Evolutionary conservation across 2,797 vertebrate genomes (phyloP).

Genomic region (Trichosurus vulpecula): DNA sequence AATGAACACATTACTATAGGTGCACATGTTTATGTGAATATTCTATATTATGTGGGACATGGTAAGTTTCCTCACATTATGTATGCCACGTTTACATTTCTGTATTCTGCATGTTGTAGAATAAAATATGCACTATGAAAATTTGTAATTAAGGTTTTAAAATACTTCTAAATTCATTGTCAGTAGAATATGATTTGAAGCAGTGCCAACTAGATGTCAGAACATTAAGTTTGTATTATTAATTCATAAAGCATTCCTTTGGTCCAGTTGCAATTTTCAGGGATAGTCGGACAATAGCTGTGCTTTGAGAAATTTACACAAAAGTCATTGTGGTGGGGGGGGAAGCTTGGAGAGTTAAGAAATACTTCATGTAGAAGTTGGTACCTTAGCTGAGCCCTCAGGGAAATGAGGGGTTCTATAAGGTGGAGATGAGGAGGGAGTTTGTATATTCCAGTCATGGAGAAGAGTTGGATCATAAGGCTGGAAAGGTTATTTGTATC

Average conservation of each 20-base stretch:
- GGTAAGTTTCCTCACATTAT: neutral
- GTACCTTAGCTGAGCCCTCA: neutral
- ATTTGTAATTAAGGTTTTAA: neutral
- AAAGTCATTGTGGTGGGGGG: neutral
- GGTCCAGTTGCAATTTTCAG: slow-evolving; percentile 24
- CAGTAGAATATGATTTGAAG: neutral
- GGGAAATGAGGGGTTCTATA: neutral
- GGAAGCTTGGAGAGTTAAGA: neutral
- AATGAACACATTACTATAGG: neutral
- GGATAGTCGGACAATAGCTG: slow-evolving; percentile 25
- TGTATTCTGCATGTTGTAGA: neutral
- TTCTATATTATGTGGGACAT: neutral
- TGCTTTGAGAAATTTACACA: neutral
- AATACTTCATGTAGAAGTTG: neutral
- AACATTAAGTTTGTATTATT: neutral
- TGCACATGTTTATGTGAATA: neutral
- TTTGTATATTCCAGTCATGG: neutral
- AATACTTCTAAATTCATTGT: neutral
- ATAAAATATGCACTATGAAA: neutral
- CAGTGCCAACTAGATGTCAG: slow-evolving; percentile 20
- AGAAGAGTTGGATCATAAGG: neutral
- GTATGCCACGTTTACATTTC: neutral
- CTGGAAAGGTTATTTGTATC: neutral
- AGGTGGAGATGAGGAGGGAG: neutral
- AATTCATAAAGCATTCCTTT: slow-evolving; percentile 7